Base-by-base conservation (phyloP, 2,888 invertebrate genomes). In the Cybosia mesomella region DNA sequence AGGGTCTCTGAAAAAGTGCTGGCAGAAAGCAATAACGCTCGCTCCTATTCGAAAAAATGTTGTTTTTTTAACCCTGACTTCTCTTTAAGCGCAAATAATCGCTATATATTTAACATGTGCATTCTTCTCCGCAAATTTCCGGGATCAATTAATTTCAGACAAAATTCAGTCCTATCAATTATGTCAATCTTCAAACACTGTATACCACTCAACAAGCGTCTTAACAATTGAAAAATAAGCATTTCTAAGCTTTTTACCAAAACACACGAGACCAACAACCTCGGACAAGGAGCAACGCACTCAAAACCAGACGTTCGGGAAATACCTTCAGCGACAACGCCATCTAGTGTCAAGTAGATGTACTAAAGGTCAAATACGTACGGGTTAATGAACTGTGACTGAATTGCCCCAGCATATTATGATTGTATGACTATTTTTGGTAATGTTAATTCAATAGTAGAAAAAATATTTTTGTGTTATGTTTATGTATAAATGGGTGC, bases 221-320 rank as follows among this genome's bases (percentile, higher is more conserved):
- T 67, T 62, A 75, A 73, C 72, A 80, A 72, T 76, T 68, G 65
- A 63, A 61, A 49, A 70, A 60, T 59, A 63, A 67, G 60, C 21
- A 66, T 71, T 74, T 60, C 28, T 58, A 58, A 66, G 59, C 55
- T 75, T 80, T 81, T 80, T 66, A 77, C 72, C 68, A 75, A 81
- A 76, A 78, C 76, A 81, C 71, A 54, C 49, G 81, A 81, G 89
- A 83, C 85, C 87, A 90, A 85, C 81, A 89, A 90, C 90, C 91
- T 84, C 66, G 18, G 43, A 43, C 58, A 76, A 85, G 77, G 92
- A 89, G 83, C 92, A 92, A 91, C 87, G 92, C 73, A 87, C 92
- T 88, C 82, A 34, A 66, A 70, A 64, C 71, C 77, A 80, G 81
- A 84, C 77, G 82, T 82, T 58, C 78, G 84, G 87, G 80, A 82